Conservation (phyloP, 2,888 invertebrate species). For the Actias luna region DNA sequence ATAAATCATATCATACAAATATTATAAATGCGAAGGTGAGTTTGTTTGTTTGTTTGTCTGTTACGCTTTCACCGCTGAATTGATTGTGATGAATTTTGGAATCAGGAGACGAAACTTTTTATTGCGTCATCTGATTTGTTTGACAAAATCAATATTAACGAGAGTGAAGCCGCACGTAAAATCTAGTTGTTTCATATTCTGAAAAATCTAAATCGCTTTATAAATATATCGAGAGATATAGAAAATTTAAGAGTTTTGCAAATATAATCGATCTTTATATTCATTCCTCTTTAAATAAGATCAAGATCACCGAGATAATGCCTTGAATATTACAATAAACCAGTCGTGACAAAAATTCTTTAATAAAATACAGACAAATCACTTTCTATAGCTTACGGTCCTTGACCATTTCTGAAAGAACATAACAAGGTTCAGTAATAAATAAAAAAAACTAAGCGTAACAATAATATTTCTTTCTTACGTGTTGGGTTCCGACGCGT, state of each 20-base stretch:
- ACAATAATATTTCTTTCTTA: conserved; percentile 42
- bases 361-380: conserved; percentile 56
- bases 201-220: background rate
- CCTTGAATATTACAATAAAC: conserved; percentile 51
- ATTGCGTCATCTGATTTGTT: too few species aligned
- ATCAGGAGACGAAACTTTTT: too few species aligned
- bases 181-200: background rate
- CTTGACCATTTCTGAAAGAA: conserved; percentile 69
- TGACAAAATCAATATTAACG: too few species aligned
- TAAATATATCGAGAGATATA: background rate
- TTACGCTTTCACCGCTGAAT: too few species aligned
- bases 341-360: conserved; percentile 66
- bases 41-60: too few species aligned
- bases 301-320: conserved; percentile 62
- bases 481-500: conserved; percentile 45
- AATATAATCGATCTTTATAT: conserved; percentile 25
- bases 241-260: conserved; percentile 15
- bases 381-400: conserved; percentile 62
- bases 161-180: too few species aligned
- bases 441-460: conserved; percentile 42
- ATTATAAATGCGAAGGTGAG: too few species aligned
- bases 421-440: conserved; percentile 60
- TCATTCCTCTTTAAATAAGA: conserved; percentile 51
- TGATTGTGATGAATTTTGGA: too few species aligned
- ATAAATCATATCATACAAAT: too few species aligned